Conservation (phyloP, 1,140 invertebrate species). For the Saccostrea echinata region DNA sequence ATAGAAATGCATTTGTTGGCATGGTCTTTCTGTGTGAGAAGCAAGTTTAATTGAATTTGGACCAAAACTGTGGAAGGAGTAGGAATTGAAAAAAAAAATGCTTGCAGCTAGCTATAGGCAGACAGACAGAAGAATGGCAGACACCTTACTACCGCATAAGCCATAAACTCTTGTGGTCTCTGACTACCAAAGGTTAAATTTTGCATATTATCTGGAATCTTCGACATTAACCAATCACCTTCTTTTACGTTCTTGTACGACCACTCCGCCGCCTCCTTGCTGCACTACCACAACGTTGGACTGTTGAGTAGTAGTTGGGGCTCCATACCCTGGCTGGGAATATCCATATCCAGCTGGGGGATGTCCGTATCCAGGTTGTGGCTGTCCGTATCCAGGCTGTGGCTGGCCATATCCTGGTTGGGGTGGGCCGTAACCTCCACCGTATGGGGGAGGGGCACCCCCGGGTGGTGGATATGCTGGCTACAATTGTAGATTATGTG, state of each 20-base stretch:
- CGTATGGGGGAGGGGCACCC: neutral
- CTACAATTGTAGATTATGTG: neutral
- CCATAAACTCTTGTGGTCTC: no score
- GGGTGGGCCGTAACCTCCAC: neutral
- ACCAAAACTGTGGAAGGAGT: no score
- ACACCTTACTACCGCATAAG: no score
- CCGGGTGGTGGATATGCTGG: neutral
- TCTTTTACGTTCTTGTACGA: neutral
- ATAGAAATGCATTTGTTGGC: no score
- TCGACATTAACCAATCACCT: neutral
- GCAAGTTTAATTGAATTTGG: no score
- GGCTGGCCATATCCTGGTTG: neutral
- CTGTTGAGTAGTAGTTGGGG: neutral
- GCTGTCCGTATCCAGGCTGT: neutral
- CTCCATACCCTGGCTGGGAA: neutral
- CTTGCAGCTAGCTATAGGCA: no score
- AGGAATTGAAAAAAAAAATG: no score
- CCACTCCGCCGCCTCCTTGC: neutral
- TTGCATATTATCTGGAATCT: no score
- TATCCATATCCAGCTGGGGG: neutral
- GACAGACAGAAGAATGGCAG: no score
- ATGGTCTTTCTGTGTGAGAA: no score
- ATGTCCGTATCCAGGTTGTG: neutral
- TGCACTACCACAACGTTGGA: constrained; percentile 10
- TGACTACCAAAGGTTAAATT: no score